Base-by-base conservation (phyloP, 2,888 invertebrate species). In the Aethes cnicana region DNA sequence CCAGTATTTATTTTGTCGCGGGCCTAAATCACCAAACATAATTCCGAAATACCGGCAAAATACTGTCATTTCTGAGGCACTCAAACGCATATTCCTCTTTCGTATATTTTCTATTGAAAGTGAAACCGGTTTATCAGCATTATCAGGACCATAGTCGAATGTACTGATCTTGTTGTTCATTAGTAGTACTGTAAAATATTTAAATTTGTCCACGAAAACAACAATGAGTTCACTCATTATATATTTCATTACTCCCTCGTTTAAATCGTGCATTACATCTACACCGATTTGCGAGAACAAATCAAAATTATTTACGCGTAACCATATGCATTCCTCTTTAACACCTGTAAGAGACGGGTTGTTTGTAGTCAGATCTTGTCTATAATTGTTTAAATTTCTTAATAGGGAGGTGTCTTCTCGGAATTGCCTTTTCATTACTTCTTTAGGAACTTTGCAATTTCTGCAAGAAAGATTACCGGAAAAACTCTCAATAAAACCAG, bases 221-320 rank as follows among this genome's bases (percentile, higher is more conserved):
- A 53, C 41, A 46, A 53, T 6, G 6, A 53, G 3, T 6, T 8
- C 8, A 9, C 32, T 9, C 32, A 43, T 53, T 3, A 53, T 23
- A 16, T 56, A 54, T 55, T 59, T 61, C 3, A 54, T 54, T 5
- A 60, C 50, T 2, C 67, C 62, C 44, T 66, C 62, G 12, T 61
- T 46, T 21, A 64, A 25, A 18, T 65, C 62, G 35, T 64, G 66
- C 59, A 64, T 61, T 6, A 68, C 42, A 28, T 68, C 66, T 4
- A 58, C 58, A n/a, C 57, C 58, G n/a, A 53, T 37, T 41, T 62
- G 59, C 14, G 60, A 43, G 16, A 61, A 54, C 18, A 54, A 57
- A 54, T 63, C 52, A 47, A 63, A 66, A 41, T 48, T 46, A 4
- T 50, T 17, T 7, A 63, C 36, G 1, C 37, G 14, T 18, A 58